These are phyloP conservation scores for Macrosiphum euphorbiae DNA, from an alignment of 2,888 invertebrate species.

Conservation along the genomic window DNA sequence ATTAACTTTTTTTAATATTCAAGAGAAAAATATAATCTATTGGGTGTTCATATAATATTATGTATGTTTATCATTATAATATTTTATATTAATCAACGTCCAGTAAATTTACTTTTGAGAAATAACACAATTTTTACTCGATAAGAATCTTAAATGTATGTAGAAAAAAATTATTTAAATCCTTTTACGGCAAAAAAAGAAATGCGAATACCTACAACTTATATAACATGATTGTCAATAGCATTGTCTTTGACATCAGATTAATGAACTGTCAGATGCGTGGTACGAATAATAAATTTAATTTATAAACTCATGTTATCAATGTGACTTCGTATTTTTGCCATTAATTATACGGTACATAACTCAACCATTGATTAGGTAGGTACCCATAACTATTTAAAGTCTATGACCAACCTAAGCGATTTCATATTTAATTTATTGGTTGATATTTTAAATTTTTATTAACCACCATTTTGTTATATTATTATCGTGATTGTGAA, in stretches of 20 bases:
- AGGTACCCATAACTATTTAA: not conserved
- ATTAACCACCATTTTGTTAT: not conserved
- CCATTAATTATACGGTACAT: not conserved
- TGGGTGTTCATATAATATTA: not conserved
- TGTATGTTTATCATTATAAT: not conserved
- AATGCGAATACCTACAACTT: not conserved
- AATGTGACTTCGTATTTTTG: not conserved
- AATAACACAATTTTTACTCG: not conserved
- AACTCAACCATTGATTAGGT: not conserved
- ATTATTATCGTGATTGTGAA: not conserved
- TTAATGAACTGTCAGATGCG: conserved; percentile 11
- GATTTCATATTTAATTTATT: not conserved
- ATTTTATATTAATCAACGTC: not conserved
- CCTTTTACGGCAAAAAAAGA: not conserved
- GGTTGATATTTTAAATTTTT: not conserved
- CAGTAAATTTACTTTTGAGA: not conserved
- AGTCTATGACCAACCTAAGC: not conserved
- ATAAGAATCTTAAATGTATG: not conserved
- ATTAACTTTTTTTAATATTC: not conserved
- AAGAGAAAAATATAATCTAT: not conserved
- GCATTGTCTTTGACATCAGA: not conserved
- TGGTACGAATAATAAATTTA: not conserved
- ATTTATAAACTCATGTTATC: conserved; percentile 1
- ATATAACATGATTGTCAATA: not conserved
- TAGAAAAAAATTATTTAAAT: not conserved